Evolutionary conservation across 1,140 invertebrate species (phyloP).

Genomic region (Popillia japonica): DNA sequence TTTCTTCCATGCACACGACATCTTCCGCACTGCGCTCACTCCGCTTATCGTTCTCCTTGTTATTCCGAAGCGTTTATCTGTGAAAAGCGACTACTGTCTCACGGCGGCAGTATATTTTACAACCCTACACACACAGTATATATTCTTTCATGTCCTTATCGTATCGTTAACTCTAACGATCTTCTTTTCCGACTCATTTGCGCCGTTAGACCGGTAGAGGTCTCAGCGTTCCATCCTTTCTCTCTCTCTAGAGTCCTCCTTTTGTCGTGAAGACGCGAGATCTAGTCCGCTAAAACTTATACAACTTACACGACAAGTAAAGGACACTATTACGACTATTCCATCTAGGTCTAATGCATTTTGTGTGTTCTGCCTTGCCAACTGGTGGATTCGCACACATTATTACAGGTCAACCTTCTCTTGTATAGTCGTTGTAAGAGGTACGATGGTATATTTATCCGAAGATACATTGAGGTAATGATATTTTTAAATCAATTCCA

Average conservation of each 20-base stretch:
- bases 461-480: no score
- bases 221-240: neutral
- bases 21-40: no score
- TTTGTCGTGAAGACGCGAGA: slow-evolving; percentile 31
- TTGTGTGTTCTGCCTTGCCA: slow-evolving; percentile 45
- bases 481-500: no score
- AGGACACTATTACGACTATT: slow-evolving; percentile 36
- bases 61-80: slow-evolving; percentile 43
- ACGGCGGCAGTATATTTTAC: slow-evolving; percentile 44
- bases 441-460: no score
- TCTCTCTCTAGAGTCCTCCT: slow-evolving; percentile 27
- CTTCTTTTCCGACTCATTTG: slow-evolving; percentile 53
- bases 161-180: slow-evolving; percentile 54
- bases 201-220: slow-evolving; percentile 30
- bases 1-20: neutral
- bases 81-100: slow-evolving; percentile 39
- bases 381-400: slow-evolving; percentile 30
- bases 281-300: slow-evolving; percentile 32
- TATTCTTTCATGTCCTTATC: slow-evolving; percentile 45
- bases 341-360: slow-evolving; percentile 48
- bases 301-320: slow-evolving; percentile 7
- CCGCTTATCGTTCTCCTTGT: slow-evolving; percentile 35
- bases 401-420: slow-evolving; percentile 32
- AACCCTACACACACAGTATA: slow-evolving; percentile 28
- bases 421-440: neutral